Conservation (phyloP, 2,797 vertebrate genomes). For the Thaleichthys pacificus region DNA sequence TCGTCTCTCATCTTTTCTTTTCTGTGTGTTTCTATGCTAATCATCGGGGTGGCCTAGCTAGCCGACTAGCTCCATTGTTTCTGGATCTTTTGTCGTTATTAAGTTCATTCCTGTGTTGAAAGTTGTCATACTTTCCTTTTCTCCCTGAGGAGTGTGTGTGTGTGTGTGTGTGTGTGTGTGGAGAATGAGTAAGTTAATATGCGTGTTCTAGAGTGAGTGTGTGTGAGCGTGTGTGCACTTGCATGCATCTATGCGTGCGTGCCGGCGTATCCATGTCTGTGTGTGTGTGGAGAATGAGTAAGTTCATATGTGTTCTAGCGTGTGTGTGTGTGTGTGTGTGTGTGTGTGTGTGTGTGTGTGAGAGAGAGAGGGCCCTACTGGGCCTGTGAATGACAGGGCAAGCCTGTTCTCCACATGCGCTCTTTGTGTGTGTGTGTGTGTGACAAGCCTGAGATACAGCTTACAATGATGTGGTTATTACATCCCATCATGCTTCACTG, state of each 20-base stretch:
- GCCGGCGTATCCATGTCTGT: neutral
- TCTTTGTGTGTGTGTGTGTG: conserved; percentile 40
- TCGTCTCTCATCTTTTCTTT: conserved; percentile 17
- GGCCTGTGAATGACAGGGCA: conserved; percentile 60
- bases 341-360: conserved; percentile 1
- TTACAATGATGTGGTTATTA: conserved; percentile 76
- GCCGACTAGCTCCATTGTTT: conserved; percentile 40
- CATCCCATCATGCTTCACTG: conserved; percentile 73
- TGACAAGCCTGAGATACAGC: conserved; percentile 60
- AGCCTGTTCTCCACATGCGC: conserved; percentile 64
- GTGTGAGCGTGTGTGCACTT: conserved; percentile 37
- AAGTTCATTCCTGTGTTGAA: conserved; percentile 42
- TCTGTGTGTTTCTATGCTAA: conserved; percentile 49
- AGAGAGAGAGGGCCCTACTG: conserved; percentile 48
- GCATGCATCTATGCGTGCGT: conserved; percentile 21
- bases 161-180: conserved; percentile 7
- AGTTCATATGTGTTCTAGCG: neutral
- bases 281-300: neutral
- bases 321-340: neutral
- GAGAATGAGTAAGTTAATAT: conserved; percentile 9
- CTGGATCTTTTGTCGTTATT: conserved; percentile 51
- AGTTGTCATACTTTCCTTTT: conserved; percentile 37
- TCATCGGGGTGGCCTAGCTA: conserved; percentile 45
- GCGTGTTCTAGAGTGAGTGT: conserved; percentile 36
- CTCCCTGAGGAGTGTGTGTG: conserved; percentile 1